Conservation (phyloP, 2,888 invertebrate species). For the Acholoe squamosa region DNA sequence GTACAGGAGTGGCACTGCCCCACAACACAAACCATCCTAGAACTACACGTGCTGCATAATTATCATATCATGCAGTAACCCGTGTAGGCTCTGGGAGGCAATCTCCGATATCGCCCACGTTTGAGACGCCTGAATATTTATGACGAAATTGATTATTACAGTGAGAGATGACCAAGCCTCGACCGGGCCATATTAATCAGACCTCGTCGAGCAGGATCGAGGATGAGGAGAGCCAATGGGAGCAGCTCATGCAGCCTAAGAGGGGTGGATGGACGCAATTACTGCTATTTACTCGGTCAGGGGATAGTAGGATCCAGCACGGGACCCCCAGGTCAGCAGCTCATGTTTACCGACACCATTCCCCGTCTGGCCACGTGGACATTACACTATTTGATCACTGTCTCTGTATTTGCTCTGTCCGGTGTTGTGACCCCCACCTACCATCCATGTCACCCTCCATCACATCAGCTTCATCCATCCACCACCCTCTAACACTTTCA, state of each 20-base stretch:
- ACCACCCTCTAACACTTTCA: no score
- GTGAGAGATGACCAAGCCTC: neutral
- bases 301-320: neutral
- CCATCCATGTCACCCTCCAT: neutral
- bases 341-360: conserved; percentile 5
- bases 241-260: neutral
- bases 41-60: neutral
- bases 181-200: neutral
- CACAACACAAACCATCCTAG: neutral
- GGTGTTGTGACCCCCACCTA: neutral
- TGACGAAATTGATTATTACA: neutral
- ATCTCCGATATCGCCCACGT: neutral
- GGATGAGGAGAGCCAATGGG: neutral
- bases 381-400: conserved; percentile 1
- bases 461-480: neutral
- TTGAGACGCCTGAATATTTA: conserved; percentile 42
- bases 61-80: neutral
- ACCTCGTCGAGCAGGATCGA: neutral
- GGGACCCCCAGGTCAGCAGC: neutral
- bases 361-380: neutral
- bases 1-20: neutral
- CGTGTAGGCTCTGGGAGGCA: neutral
- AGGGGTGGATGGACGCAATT: neutral
- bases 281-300: neutral
- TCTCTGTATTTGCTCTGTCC: neutral